Percentiles rank a stretch among this genome's conserved stretches.
phyloP scores from a whole-genome alignment of 2,888 invertebrate genomes.

The Bimastos eiseni region DNA sequence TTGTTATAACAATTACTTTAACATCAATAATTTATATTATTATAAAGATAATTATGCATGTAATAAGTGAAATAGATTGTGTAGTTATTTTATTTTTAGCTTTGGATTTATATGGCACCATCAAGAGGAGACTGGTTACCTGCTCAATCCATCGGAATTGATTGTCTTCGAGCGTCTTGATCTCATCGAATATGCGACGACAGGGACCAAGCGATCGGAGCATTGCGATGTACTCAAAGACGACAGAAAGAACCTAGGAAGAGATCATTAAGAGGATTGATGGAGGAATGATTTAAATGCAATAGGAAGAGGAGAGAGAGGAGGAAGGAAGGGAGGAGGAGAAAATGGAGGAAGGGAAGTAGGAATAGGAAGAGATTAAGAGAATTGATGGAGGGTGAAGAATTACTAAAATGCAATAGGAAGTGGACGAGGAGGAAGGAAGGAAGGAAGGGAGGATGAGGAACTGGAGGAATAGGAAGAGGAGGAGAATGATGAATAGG shows the following conservation, averaged over 20 bases:
- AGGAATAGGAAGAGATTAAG: too few species aligned
- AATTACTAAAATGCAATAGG: not conserved
- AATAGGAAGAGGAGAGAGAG: not conserved
- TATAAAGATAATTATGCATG: too few species aligned
- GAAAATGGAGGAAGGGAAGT: not conserved
- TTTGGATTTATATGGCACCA: too few species aligned
- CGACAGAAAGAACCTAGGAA: conserved; percentile 72
- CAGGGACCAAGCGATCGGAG: conserved; percentile 72
- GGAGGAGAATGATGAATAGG: too few species aligned
- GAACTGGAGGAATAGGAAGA: too few species aligned
- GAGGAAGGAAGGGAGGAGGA: not conserved
- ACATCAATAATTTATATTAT: too few species aligned
- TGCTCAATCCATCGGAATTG: conserved; percentile 65
- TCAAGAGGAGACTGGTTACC: conserved; percentile 44
- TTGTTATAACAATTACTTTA: too few species aligned
- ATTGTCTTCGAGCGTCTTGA: conserved; percentile 71
- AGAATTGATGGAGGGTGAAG: not conserved
- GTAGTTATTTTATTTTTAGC: too few species aligned
- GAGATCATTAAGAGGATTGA: not conserved
- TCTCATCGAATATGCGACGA: conserved; percentile 74
- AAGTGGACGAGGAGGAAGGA: not conserved
- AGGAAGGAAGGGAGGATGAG: not conserved
- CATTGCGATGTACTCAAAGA: conserved; percentile 80
- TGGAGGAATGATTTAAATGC: not conserved
- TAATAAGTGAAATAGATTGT: too few species aligned